Percentiles rank a stretch among this genome's conserved stretches.
Evolutionary conservation across 1,140 invertebrate species (phyloP).

Genomic region (Pseudoatta argentina): DNA sequence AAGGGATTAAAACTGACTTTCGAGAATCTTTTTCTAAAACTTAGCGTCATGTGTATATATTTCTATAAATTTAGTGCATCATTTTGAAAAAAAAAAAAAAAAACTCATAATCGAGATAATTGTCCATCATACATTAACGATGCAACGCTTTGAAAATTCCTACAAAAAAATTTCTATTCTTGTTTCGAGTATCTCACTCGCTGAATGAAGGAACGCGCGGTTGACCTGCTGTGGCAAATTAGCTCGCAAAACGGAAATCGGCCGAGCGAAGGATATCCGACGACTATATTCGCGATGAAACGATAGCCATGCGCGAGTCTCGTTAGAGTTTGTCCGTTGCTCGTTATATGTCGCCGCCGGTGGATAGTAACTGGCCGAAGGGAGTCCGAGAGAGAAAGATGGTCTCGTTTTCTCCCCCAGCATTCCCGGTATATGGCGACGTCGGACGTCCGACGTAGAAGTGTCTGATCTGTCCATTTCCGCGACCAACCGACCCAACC

Average conservation of each 20-base stretch:
- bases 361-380: slow-evolving; percentile 50
- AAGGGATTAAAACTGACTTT: neutral
- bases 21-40: neutral
- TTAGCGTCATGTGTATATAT: too few species aligned
- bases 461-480: slow-evolving; percentile 73
- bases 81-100: too few species aligned
- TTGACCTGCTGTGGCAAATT: slow-evolving; percentile 65
- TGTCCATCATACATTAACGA: neutral
- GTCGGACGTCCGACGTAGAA: slow-evolving; percentile 48
- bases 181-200: neutral
- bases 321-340: slow-evolving; percentile 73
- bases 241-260: slow-evolving; percentile 56
- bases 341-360: slow-evolving; percentile 66
- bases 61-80: neutral
- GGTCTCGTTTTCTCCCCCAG: slow-evolving; percentile 66
- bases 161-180: neutral
- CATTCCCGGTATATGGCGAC: slow-evolving; percentile 21
- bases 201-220: slow-evolving; percentile 28
- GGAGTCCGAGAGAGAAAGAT: slow-evolving; percentile 56
- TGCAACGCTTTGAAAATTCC: neutral
- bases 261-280: slow-evolving; percentile 7
- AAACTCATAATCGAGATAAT: neutral
- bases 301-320: slow-evolving; percentile 71
- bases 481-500: slow-evolving; percentile 45
- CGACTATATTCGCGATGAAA: slow-evolving; percentile 71